These are phyloP conservation scores for Psilanteris sp. DNA, from an alignment of 1,140 invertebrate genomes.

Conservation along the genomic window DNA sequence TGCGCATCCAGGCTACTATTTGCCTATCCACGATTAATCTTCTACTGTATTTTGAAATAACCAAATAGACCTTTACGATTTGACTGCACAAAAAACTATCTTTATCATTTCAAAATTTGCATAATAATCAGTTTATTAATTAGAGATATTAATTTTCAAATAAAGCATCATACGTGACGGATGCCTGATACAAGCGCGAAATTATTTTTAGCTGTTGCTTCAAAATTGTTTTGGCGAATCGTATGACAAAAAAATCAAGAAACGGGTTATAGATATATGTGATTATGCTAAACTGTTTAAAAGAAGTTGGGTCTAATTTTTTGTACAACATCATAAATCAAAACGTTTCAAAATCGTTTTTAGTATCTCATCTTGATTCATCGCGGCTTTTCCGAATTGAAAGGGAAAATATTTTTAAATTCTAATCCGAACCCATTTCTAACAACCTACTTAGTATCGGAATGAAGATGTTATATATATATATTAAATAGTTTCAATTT, in stretches of 20 bases:
- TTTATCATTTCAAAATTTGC: conserved; percentile 15
- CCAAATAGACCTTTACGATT: not conserved
- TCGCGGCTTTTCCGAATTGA: too few species aligned
- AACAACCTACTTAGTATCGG: too few species aligned
- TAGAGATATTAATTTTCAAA: conserved; percentile 32
- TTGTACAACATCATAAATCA: too few species aligned
- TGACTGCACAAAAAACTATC: not conserved
- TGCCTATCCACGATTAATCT: conserved; percentile 14
- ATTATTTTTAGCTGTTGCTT: conserved; percentile 1
- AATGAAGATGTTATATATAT: too few species aligned
- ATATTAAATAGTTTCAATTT: too few species aligned
- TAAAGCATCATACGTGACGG: conserved; percentile 4
- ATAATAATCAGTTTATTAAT: conserved; percentile 43
- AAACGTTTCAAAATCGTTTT: too few species aligned
- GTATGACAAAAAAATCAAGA: not conserved
- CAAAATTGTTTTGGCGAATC: conserved; percentile 16
- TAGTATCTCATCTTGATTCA: too few species aligned
- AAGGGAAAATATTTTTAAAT: too few species aligned
- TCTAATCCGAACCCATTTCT: too few species aligned
- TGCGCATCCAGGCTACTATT: not conserved
- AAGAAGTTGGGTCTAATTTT: conserved; percentile 7
- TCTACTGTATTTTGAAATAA: conserved; percentile 18
- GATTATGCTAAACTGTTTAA: conserved; percentile 39
- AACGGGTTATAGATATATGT: conserved; percentile 26
- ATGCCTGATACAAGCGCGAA: conserved; percentile 15